Percentiles rank a stretch among this genome's conserved stretches.
Conservation (phyloP, 2,113 vertebrate species). For the Poeciliopsis occidentalis region DNA sequence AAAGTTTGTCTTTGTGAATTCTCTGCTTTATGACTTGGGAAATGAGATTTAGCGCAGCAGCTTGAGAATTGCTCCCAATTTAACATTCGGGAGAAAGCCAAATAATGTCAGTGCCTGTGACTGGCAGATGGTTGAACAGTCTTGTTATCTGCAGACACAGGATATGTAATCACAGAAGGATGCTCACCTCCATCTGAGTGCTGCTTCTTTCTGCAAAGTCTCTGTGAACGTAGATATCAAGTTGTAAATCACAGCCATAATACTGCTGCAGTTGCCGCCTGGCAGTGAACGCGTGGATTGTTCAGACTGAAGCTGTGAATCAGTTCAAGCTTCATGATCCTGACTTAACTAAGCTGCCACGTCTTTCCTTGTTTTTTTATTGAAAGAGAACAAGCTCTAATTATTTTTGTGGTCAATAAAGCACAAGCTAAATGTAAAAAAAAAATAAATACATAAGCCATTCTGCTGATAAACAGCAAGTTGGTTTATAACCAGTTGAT, state of each 20-base stretch:
- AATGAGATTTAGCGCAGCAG: conserved; percentile 38
- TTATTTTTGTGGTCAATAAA: conserved; percentile 13
- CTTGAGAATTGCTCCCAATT: conserved; percentile 50
- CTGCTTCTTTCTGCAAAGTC: conserved; percentile 28
- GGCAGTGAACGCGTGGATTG: conserved; percentile 31
- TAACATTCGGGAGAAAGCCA: conserved; percentile 52
- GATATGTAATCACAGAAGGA: conserved; percentile 48
- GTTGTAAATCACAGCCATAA: conserved; percentile 59
- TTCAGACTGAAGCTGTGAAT: conserved; percentile 12
- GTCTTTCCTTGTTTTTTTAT: not conserved
- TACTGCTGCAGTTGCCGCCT: conserved; percentile 26
- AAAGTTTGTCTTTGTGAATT: conserved; percentile 45
- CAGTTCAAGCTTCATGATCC: conserved; percentile 19
- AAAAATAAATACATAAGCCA: not conserved
- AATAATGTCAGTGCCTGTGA: conserved; percentile 49
- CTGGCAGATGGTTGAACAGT: conserved; percentile 70
- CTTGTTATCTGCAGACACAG: conserved; percentile 61
- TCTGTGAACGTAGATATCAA: conserved; percentile 41
- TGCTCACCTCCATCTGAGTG: conserved; percentile 35
- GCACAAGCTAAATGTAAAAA: conserved; percentile 15
- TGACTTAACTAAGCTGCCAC: not conserved
- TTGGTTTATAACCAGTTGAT: conserved; percentile 19
- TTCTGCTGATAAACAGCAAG: conserved; percentile 7
- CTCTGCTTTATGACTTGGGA: conserved; percentile 55
- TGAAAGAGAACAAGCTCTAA: not conserved